These are phyloP conservation scores for Caenorhabditis sp. DNA, from an alignment of 2,888 invertebrate genomes.

Conservation along the genomic window DNA sequence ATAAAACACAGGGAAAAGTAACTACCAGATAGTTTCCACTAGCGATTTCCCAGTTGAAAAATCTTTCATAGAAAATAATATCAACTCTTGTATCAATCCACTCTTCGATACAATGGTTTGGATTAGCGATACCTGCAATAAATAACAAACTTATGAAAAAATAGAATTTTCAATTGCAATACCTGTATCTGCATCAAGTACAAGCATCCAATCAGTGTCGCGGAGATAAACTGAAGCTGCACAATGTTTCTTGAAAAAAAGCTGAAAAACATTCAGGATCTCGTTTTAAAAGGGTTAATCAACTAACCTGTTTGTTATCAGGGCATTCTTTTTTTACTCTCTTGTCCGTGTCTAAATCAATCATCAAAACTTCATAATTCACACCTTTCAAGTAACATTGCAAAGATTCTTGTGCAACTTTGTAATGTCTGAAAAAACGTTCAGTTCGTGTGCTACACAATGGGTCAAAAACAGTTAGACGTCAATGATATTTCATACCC, in stretches of 20 bases:
- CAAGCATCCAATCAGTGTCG: slow-evolving; percentile 69
- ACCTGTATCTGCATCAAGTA: slow-evolving; percentile 68
- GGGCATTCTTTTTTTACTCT: slow-evolving; percentile 52
- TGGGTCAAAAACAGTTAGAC: too few species aligned
- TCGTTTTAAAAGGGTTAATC: not conserved
- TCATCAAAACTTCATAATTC: slow-evolving; percentile 60
- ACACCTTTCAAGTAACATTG: slow-evolving; percentile 64
- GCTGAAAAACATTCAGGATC: slow-evolving; percentile 38
- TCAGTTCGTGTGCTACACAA: too few species aligned
- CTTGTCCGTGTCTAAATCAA: slow-evolving; percentile 62
- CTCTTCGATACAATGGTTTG: slow-evolving; percentile 70
- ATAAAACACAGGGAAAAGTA: not conserved
- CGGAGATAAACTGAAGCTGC: slow-evolving; percentile 66
- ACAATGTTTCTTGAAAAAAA: slow-evolving; percentile 69
- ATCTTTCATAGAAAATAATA: slow-evolving; percentile 68
- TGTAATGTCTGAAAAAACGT: slow-evolving; percentile 59
- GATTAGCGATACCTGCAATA: slow-evolving; percentile 63
- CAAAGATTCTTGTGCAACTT: slow-evolving; percentile 62
- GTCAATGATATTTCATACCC: not conserved
- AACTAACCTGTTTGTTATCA: slow-evolving; percentile 54
- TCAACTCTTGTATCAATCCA: slow-evolving; percentile 69
- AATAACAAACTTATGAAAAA: not conserved
- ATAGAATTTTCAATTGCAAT: slow-evolving; percentile 3
- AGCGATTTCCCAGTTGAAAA: slow-evolving; percentile 70
- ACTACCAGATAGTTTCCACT: slow-evolving; percentile 68